These are phyloP conservation scores for Athetis lepigone DNA, from an alignment of 2,888 invertebrate genomes.

Conservation along the genomic window DNA sequence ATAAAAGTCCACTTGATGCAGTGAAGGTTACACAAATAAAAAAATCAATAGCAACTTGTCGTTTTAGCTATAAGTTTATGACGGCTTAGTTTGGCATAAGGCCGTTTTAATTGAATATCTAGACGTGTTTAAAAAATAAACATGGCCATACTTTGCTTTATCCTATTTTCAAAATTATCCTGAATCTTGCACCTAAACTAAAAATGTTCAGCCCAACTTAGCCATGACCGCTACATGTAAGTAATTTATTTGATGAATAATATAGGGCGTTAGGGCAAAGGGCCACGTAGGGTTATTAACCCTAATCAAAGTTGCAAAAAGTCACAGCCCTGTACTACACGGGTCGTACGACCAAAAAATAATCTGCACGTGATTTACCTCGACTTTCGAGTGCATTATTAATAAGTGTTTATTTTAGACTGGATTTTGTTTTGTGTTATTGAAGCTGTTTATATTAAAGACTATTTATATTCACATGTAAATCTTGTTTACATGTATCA, in stretches of 20 bases:
- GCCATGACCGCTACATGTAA: slow-evolving; percentile 25
- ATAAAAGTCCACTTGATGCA: slow-evolving; percentile 7
- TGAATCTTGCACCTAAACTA: background rate
- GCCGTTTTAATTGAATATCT: background rate
- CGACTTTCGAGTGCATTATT: slow-evolving; percentile 28
- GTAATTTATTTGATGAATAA: slow-evolving; percentile 49
- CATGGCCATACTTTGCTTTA: background rate
- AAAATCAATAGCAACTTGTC: slow-evolving; percentile 40
- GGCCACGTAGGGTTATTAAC: slow-evolving; percentile 37
- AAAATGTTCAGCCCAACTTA: slow-evolving; percentile 5
- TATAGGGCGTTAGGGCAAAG: slow-evolving; percentile 42
- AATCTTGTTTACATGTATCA: background rate
- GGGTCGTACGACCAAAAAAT: slow-evolving; percentile 34
- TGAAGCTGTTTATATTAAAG: slow-evolving; percentile 3
- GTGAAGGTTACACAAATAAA: background rate
- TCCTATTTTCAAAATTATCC: background rate
- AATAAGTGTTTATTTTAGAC: slow-evolving; percentile 29
- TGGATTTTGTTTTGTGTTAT: background rate
- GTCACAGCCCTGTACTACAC: slow-evolving; percentile 16
- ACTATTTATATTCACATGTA: background rate
- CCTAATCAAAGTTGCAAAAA: slow-evolving; percentile 58
- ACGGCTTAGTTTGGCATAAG: background rate
- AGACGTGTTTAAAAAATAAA: background rate
- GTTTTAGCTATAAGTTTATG: slow-evolving; percentile 16
- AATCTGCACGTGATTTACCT: slow-evolving; percentile 11